Conservation (phyloP, 2,797 vertebrate species). For the Argya squamiceps region DNA sequence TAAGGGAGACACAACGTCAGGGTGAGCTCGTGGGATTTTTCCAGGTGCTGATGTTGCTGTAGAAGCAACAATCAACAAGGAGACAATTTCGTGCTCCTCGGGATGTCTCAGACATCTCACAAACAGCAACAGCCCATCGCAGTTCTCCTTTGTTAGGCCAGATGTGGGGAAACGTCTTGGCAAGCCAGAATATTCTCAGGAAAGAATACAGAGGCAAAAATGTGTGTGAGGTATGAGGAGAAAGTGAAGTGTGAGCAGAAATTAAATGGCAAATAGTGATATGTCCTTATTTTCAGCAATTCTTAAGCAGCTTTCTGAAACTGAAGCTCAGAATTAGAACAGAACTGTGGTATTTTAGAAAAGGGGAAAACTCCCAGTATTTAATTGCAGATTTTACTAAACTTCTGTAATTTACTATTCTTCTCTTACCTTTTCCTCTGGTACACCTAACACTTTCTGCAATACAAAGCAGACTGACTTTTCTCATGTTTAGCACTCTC, state of each 20-base stretch:
- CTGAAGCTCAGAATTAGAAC: not conserved
- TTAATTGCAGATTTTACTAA: not conserved
- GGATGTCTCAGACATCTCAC: not conserved
- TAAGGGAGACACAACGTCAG: not conserved
- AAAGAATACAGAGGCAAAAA: conserved; percentile 8
- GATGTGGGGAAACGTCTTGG: not conserved
- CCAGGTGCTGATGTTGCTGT: not conserved
- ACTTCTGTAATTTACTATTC: not conserved
- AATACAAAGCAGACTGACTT: not conserved
- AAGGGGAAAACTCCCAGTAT: not conserved
- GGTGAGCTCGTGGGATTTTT: not conserved
- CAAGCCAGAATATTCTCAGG: conserved; percentile 45
- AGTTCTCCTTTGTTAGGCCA: not conserved
- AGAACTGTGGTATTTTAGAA: not conserved
- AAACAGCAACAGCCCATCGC: not conserved
- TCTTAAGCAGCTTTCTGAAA: not conserved
- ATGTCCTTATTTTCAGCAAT: not conserved
- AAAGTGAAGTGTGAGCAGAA: not conserved
- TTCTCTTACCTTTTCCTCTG: not conserved
- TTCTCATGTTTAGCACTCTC: not conserved
- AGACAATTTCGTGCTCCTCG: not conserved
- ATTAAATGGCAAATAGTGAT: not conserved
- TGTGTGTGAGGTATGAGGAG: not conserved
- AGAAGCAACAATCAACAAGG: not conserved
- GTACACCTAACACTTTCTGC: not conserved